phyloP scores from a whole-genome alignment of 2,113 vertebrate species.

The Budorcas taxicolor region DNA sequence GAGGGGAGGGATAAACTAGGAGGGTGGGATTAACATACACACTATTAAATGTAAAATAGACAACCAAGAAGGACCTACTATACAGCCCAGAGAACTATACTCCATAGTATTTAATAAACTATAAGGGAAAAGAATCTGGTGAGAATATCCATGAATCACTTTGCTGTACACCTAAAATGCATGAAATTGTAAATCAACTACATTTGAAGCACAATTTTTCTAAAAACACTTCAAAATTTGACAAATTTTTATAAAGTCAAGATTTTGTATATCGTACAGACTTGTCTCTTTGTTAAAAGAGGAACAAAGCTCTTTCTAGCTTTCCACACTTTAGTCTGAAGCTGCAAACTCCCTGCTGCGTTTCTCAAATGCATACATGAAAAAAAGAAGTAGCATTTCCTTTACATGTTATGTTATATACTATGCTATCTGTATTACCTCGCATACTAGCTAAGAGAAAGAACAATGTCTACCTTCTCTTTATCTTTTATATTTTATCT shows the following conservation, averaged over 20 bases:
- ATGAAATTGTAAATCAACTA: neutral
- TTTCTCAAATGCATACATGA: neutral
- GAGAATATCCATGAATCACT: neutral
- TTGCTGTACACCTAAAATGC: fast-evolving
- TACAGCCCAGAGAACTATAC: neutral
- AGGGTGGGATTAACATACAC: neutral
- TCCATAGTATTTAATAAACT: neutral
- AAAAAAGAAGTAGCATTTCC: neutral
- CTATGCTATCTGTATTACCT: neutral
- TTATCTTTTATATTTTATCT: neutral
- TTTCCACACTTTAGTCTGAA: neutral
- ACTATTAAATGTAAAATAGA: neutral
- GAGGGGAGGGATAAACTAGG: neutral
- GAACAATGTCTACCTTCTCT: neutral
- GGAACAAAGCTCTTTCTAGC: neutral
- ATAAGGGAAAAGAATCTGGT: neutral
- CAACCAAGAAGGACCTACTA: neutral
- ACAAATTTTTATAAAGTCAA: neutral
- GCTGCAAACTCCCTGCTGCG: neutral
- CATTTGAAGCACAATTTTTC: neutral
- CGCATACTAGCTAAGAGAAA: neutral
- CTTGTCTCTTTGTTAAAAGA: neutral
- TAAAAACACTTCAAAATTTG: neutral
- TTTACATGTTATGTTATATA: neutral
- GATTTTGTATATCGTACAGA: neutral